phyloP scores from a whole-genome alignment of 2,797 vertebrate genomes.

The Myiothlypis chrysogaster region DNA sequence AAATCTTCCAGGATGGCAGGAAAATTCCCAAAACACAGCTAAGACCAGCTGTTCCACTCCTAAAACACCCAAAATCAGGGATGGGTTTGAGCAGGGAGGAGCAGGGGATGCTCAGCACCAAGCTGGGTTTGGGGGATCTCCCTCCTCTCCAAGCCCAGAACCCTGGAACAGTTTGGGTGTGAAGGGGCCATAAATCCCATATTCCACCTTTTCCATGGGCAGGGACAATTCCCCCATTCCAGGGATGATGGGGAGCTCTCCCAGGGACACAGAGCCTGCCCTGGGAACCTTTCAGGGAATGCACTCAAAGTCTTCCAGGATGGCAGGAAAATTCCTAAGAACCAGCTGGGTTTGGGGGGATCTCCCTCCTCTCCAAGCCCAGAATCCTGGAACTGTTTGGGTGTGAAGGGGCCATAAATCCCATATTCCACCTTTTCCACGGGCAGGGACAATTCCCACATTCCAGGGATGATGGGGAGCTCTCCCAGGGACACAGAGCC shows the following conservation, averaged over 20 bases:
- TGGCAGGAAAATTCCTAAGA: too few species aligned
- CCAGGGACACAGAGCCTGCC: too few species aligned
- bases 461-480: too few species aligned
- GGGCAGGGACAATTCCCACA: not conserved
- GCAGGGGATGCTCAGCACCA: not conserved
- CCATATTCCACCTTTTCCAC: not conserved
- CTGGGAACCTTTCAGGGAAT: too few species aligned
- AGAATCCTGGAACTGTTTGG: not conserved
- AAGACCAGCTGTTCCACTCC: not conserved
- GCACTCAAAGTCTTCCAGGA: too few species aligned
- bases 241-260: too few species aligned
- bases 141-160: too few species aligned
- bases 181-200: too few species aligned
- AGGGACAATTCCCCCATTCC: too few species aligned
- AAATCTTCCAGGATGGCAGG: not conserved
- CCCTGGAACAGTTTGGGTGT: too few species aligned
- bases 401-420: not conserved
- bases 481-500: rapidly evolving
- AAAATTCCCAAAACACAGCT: not conserved
- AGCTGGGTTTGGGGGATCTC: too few species aligned
- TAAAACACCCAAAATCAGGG: not conserved
- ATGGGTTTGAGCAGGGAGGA: not conserved
- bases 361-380: not conserved
- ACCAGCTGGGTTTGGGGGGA: not conserved
- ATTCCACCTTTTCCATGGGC: too few species aligned